Evolutionary conservation across 53 echinoderm and acorn worm genomes (phyloP).

Genomic region (Holothuria leucospilota): DNA sequence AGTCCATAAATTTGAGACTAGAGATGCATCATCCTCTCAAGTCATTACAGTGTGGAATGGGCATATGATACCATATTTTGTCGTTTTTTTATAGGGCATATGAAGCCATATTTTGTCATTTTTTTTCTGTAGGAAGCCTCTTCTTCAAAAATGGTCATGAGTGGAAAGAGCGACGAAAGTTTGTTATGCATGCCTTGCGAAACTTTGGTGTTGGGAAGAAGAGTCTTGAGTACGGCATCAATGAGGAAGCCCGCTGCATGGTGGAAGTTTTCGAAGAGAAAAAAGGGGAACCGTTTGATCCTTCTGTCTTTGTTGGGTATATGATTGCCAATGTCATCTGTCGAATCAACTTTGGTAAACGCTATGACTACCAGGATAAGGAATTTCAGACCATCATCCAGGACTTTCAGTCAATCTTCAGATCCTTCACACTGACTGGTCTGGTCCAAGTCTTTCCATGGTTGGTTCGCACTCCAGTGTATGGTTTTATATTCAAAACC

Average conservation of each 20-base stretch:
- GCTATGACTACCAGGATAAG: constrained; percentile 61
- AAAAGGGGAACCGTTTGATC: constrained; percentile 63
- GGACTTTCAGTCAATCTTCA: constrained; percentile 27
- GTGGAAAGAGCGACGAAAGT: constrained; percentile 85
- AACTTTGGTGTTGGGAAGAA: constrained; percentile 90
- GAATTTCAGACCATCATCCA: constrained; percentile 44
- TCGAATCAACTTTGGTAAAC: constrained; percentile 74
- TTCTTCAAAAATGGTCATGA: constrained; percentile 70
- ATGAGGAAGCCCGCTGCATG: constrained; percentile 77
- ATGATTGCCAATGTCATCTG: constrained; percentile 82
- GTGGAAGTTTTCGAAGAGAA: constrained; percentile 44
- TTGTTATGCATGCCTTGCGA: constrained; percentile 74
- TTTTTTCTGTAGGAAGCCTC: constrained; percentile 71
- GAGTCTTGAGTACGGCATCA: constrained; percentile 74
- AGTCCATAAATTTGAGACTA: no score
- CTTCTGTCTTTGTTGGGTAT: constrained; percentile 38
- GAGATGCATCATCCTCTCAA: no score
- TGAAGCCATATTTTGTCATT: no score
- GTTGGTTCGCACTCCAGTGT: constrained; percentile 69
- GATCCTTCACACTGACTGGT: constrained; percentile 52
- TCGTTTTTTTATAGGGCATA: no score
- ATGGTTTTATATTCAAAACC: constrained; percentile 39
- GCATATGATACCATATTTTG: no score
- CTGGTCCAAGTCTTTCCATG: constrained; percentile 61
- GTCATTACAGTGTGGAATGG: no score